Evolutionary conservation across 1,140 invertebrate species (phyloP), one percentile per base, ranked within the genome.

Genomic region (Pogonognathellus flavescens): DNA sequence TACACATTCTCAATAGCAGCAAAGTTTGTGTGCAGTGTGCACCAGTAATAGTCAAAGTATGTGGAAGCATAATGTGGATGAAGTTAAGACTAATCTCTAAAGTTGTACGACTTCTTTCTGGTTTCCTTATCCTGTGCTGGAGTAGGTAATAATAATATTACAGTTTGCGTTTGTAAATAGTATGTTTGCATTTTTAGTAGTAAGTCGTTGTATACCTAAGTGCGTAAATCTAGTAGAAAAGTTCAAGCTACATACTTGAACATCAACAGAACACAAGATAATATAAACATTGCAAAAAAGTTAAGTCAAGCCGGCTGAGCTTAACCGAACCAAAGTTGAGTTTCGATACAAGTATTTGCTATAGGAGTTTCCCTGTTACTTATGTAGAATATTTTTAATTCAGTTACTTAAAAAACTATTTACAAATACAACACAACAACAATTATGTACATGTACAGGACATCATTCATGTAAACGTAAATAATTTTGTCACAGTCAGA

Each of bases 81-180:
- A 49, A 76, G 70, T 76, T 76, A n/a, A 25, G 16, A 31, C 70
- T 76, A 76, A 50, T 49, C 31, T 49, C 16, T 49, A 8, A 18
- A 50, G 70, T 76, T 76, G 41, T 76, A 49, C 70, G 16, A 76
- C 31, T 76, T 76, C 31, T 72, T 49, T 50, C 70, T 49, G 70
- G 70, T 76, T 76, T 76, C n/a, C 10, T 76, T 70, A 76, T 49
- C 31, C 31, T 14, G 49, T 41, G 14, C 31, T 14, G 62, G 22
- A n/a, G n/a, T n/a, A 60, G 59, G 31, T 41, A 41, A 41, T 41
- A 41, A 41, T 41, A 41, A 41, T 41, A 41, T 57, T 9, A n/a
- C 11, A 57, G 53, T 57, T 57, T 57, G 2, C 1, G 11, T n/a
- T 14, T 57, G 53, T 57, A 57, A 57, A 57, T 57, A 57, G 11